Evolutionary conservation across 2,888 invertebrate species (phyloP), one percentile per base, ranked within the genome.

Genomic region (Dermolepida albohirtum): DNA sequence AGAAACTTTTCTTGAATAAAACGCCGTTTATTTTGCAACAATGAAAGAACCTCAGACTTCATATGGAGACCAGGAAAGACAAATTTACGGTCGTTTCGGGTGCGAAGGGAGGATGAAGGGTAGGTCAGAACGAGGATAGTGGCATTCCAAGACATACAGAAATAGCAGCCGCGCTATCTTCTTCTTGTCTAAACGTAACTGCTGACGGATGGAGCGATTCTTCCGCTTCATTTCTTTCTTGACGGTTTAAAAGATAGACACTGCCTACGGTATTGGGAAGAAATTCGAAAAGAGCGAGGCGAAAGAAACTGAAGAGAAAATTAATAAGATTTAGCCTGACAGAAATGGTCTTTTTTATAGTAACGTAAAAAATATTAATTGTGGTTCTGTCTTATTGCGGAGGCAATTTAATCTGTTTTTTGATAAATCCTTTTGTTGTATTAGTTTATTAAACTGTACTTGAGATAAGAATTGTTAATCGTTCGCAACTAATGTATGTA

Each of bases 41-140:
- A 51, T 29, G 29, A n/a, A 27, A 12, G 7, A 12, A 51, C 51
- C 27, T 29, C 51, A 22, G 27, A 51, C n/a, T 29, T 51, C 51
- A 1, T n/a, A 51, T 27, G 12, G 8, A 51, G 29, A 51, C 51
- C 51, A 51, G 51, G 51, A 51, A 51, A 51, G 51, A 51, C 29
- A 12, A 27, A 22, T 51, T 51, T 51, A 51, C 6, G 29, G 51
- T 12, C 22, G 5, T 2, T 51, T 27, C 51, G 51, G 27, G 29
- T 29, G 51, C 11, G 34, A 27, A 29, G 12, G 11, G 51, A 51
- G 51, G 34, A 12, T n/a, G 12, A 51, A 51, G 51, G 51, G 27
- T 51, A 51, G 51, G 51, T 51, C 51, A 29, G 29, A 51, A 29
- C 51, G 51, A 34, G 34, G 51, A 52, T 52, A 52, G 51, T 29